Base-by-base conservation (phyloP, 1,140 invertebrate genomes). In the Gonatopus flavifemur region DNA sequence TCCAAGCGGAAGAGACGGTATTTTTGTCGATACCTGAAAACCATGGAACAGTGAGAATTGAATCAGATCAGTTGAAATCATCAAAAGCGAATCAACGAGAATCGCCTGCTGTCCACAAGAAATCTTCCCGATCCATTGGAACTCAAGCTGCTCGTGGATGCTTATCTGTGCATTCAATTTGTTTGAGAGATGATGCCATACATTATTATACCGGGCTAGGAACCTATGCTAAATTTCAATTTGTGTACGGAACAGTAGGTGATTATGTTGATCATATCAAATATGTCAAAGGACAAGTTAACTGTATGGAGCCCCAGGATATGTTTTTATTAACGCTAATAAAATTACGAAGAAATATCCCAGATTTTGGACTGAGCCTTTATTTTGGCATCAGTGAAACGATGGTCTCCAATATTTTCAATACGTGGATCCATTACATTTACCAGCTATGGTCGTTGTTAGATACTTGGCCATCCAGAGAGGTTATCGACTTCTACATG, bases 341-440 rank as follows among this genome's bases (percentile, higher is more conserved):
- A 37, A 66, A 67, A 50, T 33, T 66, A 10, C 42, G 63, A 30
- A 33, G 33, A 38, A 47, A 57, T 33, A 59, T 31, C 18, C 38
- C 42, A 15, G 52, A 64, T 46, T 57, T 53, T 52, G 63, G 66
- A 58, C 19, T 68, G 3, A 49, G 54, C 31, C 16, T 45, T 9
- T 35, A 60, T 30, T 68, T 71, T 52, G 44, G 51, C 15, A 48
- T 69, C 31, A 43, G 32, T n/a, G 50, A 62, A 43, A 31, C 16
- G 10, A 20, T 33, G 43, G 62, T 67, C 0, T 12, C 18, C 20
- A 68, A 64, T 48, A 57, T 71, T 30, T 61, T 59, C 32, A 39
- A 55, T 33, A 58, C 54, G 8, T 69, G 61, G 67, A 49, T 70
- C 15, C 51, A 52, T 49, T 67, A 62, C 39, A 60, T 70, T 38